A percentile compares a stretch with the other conserved stretches of the same genome.
Conservation (phyloP, 2,888 invertebrate species). For the Melinopterus prodromus region DNA sequence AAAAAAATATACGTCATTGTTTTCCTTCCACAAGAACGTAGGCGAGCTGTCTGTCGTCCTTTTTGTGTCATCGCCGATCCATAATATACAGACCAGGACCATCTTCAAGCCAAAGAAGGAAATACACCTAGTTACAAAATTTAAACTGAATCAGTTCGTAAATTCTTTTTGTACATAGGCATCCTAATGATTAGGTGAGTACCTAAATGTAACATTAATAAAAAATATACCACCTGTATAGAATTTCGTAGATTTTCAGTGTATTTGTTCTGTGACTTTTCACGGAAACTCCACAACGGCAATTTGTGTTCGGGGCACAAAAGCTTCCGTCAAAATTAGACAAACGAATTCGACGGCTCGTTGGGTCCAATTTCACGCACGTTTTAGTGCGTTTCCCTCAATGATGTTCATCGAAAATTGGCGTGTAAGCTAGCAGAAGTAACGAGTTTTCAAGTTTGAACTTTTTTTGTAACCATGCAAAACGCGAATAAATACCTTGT, state of each 20-base stretch:
- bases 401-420: neutral
- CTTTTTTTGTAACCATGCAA: neutral
- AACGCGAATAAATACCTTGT: neutral
- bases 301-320: neutral
- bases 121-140: neutral
- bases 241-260: too few species aligned
- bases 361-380: neutral
- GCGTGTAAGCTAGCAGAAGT: neutral
- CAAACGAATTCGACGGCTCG: neutral
- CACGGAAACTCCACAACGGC: neutral
- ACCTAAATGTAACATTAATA: too few species aligned
- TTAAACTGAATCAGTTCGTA: too few species aligned
- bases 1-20: neutral
- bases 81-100: neutral
- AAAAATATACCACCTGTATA: too few species aligned
- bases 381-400: neutral
- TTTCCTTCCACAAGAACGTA: neutral
- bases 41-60: neutral
- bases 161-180: too few species aligned
- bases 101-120: neutral
- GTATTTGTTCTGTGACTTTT: too few species aligned
- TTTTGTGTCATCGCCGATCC: neutral
- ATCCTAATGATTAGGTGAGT: too few species aligned
- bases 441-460: neutral
- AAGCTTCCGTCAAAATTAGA: neutral